A percentile compares a stretch with the other conserved stretches of the same genome.
These are phyloP conservation scores for Ditula angustiorana DNA, from an alignment of 2,888 invertebrate species.

Conservation along the genomic window DNA sequence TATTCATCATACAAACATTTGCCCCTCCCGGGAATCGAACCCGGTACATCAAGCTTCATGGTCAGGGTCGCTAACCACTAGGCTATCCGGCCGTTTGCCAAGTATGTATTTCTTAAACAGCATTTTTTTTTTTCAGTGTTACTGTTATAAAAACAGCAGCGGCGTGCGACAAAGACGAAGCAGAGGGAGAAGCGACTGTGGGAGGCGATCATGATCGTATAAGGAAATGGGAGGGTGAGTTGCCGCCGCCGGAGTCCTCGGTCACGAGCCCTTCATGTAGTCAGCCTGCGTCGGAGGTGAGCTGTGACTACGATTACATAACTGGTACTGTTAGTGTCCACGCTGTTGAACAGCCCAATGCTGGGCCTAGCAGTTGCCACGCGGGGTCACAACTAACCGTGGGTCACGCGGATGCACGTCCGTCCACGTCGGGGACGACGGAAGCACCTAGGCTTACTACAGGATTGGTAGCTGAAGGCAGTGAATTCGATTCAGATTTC, in stretches of 20 bases:
- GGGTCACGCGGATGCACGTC: not conserved
- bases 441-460: conserved; percentile 20
- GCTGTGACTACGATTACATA: not conserved
- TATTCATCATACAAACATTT: no score
- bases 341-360: not conserved
- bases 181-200: not conserved
- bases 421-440: conserved; percentile 15
- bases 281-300: not conserved
- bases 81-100: no score
- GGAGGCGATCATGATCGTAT: conserved; percentile 7
- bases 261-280: not conserved
- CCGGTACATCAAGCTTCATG: no score
- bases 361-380: not conserved
- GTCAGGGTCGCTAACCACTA: no score
- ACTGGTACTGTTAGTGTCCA: not conserved
- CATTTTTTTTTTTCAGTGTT: no score
- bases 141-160: no score
- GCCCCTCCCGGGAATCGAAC: no score
- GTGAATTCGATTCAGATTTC: conserved; percentile 28
- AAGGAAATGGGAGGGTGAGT: conserved; percentile 8
- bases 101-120: no score
- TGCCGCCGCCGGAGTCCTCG: conserved; percentile 15
- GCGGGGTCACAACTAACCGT: not conserved
- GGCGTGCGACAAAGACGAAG: not conserved
- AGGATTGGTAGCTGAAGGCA: not conserved